Percentiles rank a stretch among this genome's conserved stretches.
Evolutionary conservation across 2,113 vertebrate species (phyloP).

Genomic region (Rhea pennata): DNA sequence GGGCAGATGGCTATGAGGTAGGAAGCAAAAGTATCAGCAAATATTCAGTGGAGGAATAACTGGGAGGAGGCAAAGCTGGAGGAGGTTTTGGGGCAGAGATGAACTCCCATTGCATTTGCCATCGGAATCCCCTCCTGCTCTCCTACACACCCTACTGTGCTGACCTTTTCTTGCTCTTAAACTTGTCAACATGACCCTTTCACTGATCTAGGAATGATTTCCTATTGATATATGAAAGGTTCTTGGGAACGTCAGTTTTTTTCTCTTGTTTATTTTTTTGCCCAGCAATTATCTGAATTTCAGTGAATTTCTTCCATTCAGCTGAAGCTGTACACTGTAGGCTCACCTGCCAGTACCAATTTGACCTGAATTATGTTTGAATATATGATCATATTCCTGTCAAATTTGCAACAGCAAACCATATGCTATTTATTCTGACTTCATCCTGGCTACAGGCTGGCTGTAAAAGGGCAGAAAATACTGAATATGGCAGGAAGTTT

Average conservation of each 20-base stretch:
- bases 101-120: neutral
- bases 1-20: conserved; percentile 59
- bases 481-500: neutral
- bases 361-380: neutral
- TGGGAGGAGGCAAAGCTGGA: neutral
- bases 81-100: neutral
- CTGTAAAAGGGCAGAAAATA: neutral
- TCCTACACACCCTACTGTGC: neutral
- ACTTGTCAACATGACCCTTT: neutral
- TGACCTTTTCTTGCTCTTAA: conserved; percentile 48
- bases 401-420: neutral
- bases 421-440: neutral
- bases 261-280: neutral
- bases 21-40: conserved; percentile 19
- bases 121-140: neutral
- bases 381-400: neutral
- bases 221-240: neutral
- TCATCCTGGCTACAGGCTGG: neutral
- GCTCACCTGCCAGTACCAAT: neutral
- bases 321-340: neutral
- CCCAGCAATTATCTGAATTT: neutral
- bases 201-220: conserved; percentile 7
- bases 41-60: neutral
- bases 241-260: neutral
- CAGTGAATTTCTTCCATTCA: neutral